These are phyloP conservation scores for Enteromius treurensis DNA, from an alignment of 2,797 vertebrate species.

Conservation along the genomic window DNA sequence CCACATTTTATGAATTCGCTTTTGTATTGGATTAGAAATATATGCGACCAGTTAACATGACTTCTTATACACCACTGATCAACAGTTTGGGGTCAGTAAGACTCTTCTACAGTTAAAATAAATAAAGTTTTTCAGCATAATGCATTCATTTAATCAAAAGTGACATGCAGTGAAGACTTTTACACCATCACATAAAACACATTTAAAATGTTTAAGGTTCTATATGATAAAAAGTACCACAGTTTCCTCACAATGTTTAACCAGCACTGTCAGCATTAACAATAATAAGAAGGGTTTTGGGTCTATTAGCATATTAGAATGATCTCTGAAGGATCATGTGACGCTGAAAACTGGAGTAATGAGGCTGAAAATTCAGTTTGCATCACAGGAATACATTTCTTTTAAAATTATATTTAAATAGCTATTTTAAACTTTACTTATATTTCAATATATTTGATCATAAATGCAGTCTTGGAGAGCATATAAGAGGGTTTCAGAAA, in stretches of 20 bases:
- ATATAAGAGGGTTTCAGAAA: background rate
- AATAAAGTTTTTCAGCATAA: background rate
- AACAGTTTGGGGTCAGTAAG: background rate
- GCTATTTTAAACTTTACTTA: background rate
- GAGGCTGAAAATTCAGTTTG: background rate
- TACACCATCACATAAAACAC: background rate
- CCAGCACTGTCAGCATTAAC: background rate
- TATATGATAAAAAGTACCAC: too few relatives aligned
- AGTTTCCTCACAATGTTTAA: too few relatives aligned
- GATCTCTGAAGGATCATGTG: background rate
- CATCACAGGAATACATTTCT: background rate
- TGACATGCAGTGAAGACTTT: background rate
- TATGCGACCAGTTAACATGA: background rate
- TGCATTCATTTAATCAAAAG: background rate
- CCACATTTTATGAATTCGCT: background rate
- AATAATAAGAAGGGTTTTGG: background rate
- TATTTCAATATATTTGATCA: background rate
- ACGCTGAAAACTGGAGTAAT: background rate
- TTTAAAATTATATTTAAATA: background rate
- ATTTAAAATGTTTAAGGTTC: background rate
- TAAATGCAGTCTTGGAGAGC: background rate
- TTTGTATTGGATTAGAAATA: background rate
- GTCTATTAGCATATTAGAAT: background rate
- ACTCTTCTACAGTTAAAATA: background rate
- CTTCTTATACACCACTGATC: background rate